Evolutionary conservation across 2,797 vertebrate genomes (phyloP).

Genomic region (Sebastiscus albofasciatus): DNA sequence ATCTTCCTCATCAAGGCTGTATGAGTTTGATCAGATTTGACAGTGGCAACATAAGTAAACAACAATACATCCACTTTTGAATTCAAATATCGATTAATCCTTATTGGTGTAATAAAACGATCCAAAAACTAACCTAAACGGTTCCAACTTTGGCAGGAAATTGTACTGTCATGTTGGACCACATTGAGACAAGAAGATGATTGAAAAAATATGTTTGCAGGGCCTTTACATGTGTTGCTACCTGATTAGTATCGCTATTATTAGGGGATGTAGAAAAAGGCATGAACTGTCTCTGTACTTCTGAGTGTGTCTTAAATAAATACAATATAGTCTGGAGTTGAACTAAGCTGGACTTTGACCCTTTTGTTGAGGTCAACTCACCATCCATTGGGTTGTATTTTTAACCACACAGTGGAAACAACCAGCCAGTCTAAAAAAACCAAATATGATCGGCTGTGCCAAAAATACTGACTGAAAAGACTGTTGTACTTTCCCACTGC

Average conservation of each 20-base stretch:
- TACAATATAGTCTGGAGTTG: neutral
- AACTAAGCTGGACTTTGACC: neutral
- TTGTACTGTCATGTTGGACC: neutral
- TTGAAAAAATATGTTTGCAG: neutral
- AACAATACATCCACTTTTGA: no score
- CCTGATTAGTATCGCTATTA: neutral
- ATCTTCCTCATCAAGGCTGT: no score
- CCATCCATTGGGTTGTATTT: neutral
- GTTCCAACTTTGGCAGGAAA: neutral
- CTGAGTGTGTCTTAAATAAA: neutral
- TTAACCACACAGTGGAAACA: neutral
- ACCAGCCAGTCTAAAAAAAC: no score
- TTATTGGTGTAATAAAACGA: neutral
- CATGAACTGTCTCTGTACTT: neutral
- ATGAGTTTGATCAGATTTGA: no score
- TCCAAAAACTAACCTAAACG: no score
- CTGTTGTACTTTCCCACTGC: neutral
- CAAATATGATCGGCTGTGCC: neutral
- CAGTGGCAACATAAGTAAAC: no score
- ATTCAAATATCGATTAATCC: no score
- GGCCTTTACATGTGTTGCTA: neutral
- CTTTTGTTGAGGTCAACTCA: neutral
- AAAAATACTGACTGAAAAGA: neutral
- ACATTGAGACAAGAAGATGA: neutral
- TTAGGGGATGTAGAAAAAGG: neutral